A percentile compares a stretch with the other conserved stretches of the same genome.
These are phyloP conservation scores for Gephyroberyx darwinii DNA, from an alignment of 2,797 vertebrate genomes.

Conservation along the genomic window DNA sequence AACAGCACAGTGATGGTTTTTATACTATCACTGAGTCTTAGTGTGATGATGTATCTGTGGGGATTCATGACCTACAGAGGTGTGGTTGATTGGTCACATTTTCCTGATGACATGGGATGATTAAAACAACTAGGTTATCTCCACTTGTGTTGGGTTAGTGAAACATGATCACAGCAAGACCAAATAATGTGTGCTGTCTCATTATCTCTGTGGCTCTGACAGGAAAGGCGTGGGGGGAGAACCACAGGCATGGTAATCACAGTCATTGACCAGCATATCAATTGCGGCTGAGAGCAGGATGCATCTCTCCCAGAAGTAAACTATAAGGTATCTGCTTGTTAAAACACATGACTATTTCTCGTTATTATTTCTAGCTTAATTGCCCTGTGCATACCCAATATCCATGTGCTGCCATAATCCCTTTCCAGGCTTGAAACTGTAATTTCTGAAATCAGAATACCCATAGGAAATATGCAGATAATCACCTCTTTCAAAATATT, in stretches of 20 bases:
- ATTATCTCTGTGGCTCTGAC: conserved; percentile 58
- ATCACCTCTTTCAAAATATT: conserved; percentile 1
- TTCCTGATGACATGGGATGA: conserved; percentile 7
- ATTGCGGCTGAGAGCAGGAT: conserved; percentile 26
- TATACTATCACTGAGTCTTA: conserved; percentile 34
- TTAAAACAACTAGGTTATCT: conserved; percentile 46
- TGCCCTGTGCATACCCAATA: neutral
- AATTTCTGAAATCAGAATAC: conserved; percentile 4
- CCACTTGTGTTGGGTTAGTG: conserved; percentile 37
- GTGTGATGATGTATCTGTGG: conserved; percentile 41
- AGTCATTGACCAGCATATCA: conserved; percentile 58
- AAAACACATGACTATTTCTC: conserved; percentile 14
- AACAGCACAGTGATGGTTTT: conserved; percentile 31
- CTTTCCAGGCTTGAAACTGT: conserved; percentile 9
- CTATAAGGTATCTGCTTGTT: conserved; percentile 9
- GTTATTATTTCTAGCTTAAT: conserved; percentile 2
- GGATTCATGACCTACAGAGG: conserved; percentile 12
- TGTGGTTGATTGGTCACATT: conserved; percentile 28
- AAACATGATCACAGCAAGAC: conserved; percentile 50
- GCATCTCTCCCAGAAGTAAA: conserved; percentile 10
- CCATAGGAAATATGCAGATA: neutral
- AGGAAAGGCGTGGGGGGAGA: conserved; percentile 46
- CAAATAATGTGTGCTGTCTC: conserved; percentile 40
- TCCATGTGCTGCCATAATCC: neutral
- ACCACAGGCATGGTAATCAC: conserved; percentile 49